Evolutionary conservation across 2,888 invertebrate species (phyloP), one percentile per base, ranked within the genome.

Genomic region (Drosophila longiperda): DNA sequence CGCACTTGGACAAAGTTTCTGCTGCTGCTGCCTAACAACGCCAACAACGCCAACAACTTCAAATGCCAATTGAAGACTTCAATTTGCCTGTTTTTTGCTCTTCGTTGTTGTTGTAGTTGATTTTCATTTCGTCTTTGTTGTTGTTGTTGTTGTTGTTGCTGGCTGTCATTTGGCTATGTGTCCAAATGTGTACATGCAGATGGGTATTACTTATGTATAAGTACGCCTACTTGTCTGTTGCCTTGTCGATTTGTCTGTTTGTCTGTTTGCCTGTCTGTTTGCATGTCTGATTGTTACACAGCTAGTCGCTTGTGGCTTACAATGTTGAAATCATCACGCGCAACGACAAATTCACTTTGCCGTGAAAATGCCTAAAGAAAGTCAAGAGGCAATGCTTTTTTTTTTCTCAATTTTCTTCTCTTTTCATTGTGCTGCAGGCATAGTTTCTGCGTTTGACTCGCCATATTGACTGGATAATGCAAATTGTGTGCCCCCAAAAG

Each of bases 1-100:
- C 89, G 87, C 85, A 85, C 83, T 87, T 87, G 81, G 83, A 73
- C 73, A 79, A 88, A 89, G 76, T 83, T 85, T 87, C 45, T 29
- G 55, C 29, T 55, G 38, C 84, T 66, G 66, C 38, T 78, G 76
- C 76, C 75, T 76, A 82, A 84, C 79, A 87, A 87, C 80, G 72
- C 29, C 15, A 45, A 45, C 45, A 45, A 45, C 45, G 45, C 38
- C 26, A 63, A 61, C 70, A 75, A 69, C 76, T 52, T 17, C 75
- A 65, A 66, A 50, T 54, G 73, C 66, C 74, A 79, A 70, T 73
- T 70, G 72, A 72, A 73, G 71, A 75, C 74, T 80, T 83, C 81
- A 80, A 83, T 86, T 85, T 72, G 64, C 20, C 23, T 45, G 45
- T 52, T 20, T 11, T 34, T 53, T 53, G 23, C 17, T 54, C 7